Percentiles rank a stretch among this genome's conserved stretches.
Conservation (phyloP, 2,797 vertebrate species). For the Bryconaethiops microstoma region DNA sequence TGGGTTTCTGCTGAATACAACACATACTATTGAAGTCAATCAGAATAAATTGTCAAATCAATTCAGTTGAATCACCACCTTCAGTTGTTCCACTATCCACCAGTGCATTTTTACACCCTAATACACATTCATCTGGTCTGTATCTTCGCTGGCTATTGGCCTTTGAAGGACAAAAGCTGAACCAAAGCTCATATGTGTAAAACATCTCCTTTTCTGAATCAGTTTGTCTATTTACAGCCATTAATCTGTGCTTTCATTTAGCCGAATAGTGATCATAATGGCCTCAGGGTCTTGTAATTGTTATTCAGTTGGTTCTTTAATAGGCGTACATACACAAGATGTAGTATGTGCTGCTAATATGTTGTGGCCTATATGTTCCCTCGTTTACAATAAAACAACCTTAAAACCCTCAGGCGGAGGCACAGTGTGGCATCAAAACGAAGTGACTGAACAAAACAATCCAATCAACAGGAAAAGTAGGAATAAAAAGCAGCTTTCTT, state of each 20-base stretch:
- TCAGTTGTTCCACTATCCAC: neutral
- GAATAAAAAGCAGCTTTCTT: conserved; percentile 5
- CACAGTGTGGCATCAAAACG: neutral
- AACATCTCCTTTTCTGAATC: neutral
- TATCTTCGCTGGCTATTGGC: neutral
- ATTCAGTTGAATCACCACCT: no score
- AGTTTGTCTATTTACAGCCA: neutral
- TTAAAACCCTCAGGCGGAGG: neutral
- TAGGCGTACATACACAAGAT: neutral
- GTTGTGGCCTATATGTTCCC: neutral
- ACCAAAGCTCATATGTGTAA: neutral
- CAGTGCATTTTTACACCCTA: neutral
- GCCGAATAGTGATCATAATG: no score
- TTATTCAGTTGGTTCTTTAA: neutral
- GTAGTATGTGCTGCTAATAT: neutral
- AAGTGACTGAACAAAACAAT: neutral
- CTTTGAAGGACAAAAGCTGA: neutral
- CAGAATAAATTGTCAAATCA: no score
- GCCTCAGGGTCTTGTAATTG: neutral
- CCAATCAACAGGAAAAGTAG: neutral
- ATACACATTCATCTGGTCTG: neutral
- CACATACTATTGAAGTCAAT: no score
- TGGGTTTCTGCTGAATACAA: no score
- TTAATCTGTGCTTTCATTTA: neutral
- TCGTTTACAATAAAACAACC: neutral